Base-by-base conservation (phyloP, 2,113 vertebrate genomes). In the Sitta europaea region DNA sequence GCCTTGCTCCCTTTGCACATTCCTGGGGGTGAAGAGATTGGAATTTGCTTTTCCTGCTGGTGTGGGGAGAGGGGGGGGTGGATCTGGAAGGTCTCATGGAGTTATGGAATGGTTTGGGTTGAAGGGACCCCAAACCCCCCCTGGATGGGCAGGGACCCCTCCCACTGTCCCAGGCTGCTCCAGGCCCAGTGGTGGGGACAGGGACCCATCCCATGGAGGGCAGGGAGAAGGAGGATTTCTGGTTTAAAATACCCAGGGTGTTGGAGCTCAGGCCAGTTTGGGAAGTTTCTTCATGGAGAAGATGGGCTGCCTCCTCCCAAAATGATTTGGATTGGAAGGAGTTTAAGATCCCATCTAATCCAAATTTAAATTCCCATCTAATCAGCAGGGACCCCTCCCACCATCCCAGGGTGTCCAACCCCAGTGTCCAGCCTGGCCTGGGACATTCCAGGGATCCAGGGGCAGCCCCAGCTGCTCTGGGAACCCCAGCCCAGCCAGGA, bases 21-120 rank as follows among this genome's bases (percentile, higher is more conserved):
- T 50, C 47, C 33, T 17, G 22, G 9, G 3, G 66, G 40, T 3
- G 4, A 35, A 28, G 3, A 2, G 40, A 19, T 9, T 0, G 0
- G 31, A 28, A 14, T 11, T 25, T 17, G 28, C 40, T 48, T 20
- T 36, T 63, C 31, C 53, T 71, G 74, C 21, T 9, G 28, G 6
- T 15, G 4, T 0, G 35, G 33, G 9, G 7, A 57, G 19, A 55
- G 21, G 5, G 25, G 7, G 22, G 54, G 28, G 2, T 15, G 15
- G 29, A 47, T 50, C n/a, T n/a, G n/a, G 5, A 19, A 61, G 77
- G 4, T 3, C 1, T 6, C 22, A 0, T 5, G 14, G 65, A 14
- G 9, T 43, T 3, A 7, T 16, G 29, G 74, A 17, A 5, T 47
- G 24, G 20, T 29, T 87, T 54, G 65, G 29, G 25, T 3, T 1